These are phyloP conservation scores for Scolopax bukidnonensis DNA, from an alignment of 2,797 vertebrate genomes.

Conservation along the genomic window DNA sequence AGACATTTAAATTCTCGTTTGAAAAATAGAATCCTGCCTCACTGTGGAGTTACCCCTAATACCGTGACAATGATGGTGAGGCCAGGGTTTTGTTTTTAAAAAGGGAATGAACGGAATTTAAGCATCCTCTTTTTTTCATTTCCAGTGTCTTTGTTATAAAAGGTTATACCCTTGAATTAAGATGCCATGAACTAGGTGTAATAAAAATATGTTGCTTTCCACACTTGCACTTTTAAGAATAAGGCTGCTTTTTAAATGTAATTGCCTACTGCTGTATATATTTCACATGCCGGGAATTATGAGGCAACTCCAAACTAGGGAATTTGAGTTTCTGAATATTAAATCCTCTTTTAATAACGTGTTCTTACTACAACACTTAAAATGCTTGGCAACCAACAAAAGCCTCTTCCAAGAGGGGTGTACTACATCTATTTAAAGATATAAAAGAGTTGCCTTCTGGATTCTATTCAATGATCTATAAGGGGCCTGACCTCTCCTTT, in stretches of 20 bases:
- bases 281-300: conserved; percentile 28
- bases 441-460: conserved; percentile 62
- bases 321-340: conserved; percentile 60
- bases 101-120: neutral
- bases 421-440: conserved; percentile 55
- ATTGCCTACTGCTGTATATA: neutral
- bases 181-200: neutral
- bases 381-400: conserved; percentile 72
- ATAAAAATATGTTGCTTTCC: neutral
- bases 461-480: conserved; percentile 53
- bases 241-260: neutral
- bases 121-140: neutral
- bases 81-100: neutral
- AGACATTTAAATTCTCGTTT: neutral
- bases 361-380: conserved; percentile 68
- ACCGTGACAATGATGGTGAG: neutral
- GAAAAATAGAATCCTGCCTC: neutral
- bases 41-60: neutral
- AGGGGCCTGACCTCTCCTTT: conserved; percentile 49
- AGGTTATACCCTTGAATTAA: neutral
- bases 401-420: conserved; percentile 40
- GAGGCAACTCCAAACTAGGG: neutral
- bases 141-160: neutral
- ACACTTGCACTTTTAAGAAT: neutral
- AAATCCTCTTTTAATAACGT: conserved; percentile 71